Conservation (phyloP, 2,797 vertebrate species). For the Gymnothorax reevesii region DNA sequence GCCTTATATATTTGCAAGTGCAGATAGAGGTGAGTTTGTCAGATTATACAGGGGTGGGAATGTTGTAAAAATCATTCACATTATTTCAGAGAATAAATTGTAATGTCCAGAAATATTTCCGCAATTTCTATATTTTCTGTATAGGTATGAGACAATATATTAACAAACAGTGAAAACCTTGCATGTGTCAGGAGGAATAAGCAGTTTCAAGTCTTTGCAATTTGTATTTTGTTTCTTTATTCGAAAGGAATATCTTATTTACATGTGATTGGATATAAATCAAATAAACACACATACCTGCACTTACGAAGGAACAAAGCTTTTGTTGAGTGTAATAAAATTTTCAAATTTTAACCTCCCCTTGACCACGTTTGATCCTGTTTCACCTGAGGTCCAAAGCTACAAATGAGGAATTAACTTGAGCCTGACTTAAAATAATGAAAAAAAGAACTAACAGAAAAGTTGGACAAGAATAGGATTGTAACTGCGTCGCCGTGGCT, state of each 20-base stretch:
- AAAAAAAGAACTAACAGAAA: neutral
- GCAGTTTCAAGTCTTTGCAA: neutral
- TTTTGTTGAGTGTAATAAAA: neutral
- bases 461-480: neutral
- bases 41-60: neutral
- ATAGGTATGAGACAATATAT: neutral
- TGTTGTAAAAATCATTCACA: neutral
- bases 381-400: slow-evolving; percentile 1
- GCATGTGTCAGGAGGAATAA: neutral
- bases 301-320: neutral
- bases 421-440: neutral
- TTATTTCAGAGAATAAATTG: neutral
- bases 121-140: neutral
- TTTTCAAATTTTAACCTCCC: neutral
- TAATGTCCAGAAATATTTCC: neutral
- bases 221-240: neutral
- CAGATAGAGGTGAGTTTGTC: neutral
- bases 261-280: neutral
- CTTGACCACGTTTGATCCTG: neutral
- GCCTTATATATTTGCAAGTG: neutral
- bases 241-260: neutral
- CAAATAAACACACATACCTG: neutral
- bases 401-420: neutral
- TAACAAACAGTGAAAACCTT: neutral
- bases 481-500: neutral